Evolutionary conservation across 1,140 invertebrate genomes (phyloP).

Genomic region (Procambarus clarkii): DNA sequence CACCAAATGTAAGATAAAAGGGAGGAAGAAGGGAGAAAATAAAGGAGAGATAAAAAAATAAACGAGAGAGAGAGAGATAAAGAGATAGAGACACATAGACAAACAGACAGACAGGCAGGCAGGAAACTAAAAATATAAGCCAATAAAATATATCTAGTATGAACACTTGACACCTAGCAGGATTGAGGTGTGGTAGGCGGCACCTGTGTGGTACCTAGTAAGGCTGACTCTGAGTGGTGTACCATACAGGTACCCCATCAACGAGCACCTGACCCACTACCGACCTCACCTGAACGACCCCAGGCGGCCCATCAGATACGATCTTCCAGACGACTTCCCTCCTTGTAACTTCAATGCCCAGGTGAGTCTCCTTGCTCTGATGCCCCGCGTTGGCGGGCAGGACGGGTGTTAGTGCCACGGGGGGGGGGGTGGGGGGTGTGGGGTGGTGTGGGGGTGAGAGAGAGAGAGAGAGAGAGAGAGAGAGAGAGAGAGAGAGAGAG

Average conservation of each 20-base stretch:
- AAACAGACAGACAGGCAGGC: not conserved
- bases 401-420: too few relatives aligned
- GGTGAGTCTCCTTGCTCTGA: slow-evolving; percentile 12
- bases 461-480: too few relatives aligned
- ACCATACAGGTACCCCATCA: slow-evolving; percentile 59
- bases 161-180: too few relatives aligned
- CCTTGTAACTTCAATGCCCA: slow-evolving; percentile 66
- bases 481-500: too few relatives aligned
- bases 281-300: slow-evolving; percentile 55
- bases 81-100: not conserved
- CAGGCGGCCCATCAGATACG: slow-evolving; percentile 32
- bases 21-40: not conserved
- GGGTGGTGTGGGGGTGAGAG: too few relatives aligned
- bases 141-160: too few relatives aligned
- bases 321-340: slow-evolving; percentile 46
- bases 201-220: too few relatives aligned
- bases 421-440: too few relatives aligned
- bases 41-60: not conserved
- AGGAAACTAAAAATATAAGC: not conserved
- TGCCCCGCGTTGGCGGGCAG: not conserved
- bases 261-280: slow-evolving; percentile 54
- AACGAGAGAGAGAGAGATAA: not conserved
- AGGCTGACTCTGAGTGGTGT: too few relatives aligned
- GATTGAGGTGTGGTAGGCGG: too few relatives aligned
- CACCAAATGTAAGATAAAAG: not conserved